A percentile compares a stretch with the other conserved stretches of the same genome.
phyloP scores from a whole-genome alignment of 1,140 invertebrate species.

The Drosophila prosaltans region DNA sequence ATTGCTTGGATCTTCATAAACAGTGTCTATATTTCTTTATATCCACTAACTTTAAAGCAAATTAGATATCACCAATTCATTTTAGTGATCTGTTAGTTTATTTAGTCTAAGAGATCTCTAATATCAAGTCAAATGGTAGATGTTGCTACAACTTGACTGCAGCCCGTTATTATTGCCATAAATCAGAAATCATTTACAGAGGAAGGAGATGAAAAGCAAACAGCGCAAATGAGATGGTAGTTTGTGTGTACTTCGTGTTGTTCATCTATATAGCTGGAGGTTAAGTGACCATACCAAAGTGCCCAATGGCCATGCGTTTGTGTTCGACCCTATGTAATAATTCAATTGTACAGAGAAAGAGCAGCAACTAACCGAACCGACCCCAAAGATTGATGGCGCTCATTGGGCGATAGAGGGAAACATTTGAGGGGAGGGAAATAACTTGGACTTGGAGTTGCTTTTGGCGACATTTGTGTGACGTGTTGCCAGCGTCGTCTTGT shows the following conservation, averaged over 20 bases:
- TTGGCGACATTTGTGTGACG: constrained; percentile 79
- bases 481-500: constrained; percentile 66
- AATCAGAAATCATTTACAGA: constrained; percentile 17
- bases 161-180: constrained; percentile 6
- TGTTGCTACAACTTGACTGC: background rate
- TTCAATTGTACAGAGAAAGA: constrained; percentile 69
- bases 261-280: constrained; percentile 31
- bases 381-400: constrained; percentile 79
- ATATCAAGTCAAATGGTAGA: background rate
- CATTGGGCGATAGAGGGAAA: constrained; percentile 40
- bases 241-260: constrained; percentile 32
- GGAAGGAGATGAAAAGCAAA: constrained; percentile 22
- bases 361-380: constrained; percentile 4
- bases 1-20: no score
- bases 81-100: background rate
- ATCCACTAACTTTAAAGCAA: no score
- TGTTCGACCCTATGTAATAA: constrained; percentile 78
- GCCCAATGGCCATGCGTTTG: constrained; percentile 62
- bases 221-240: constrained; percentile 67
- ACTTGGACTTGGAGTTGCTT: constrained; percentile 49
- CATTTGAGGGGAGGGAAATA: background rate
- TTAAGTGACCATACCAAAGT: constrained; percentile 67
- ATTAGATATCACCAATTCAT: background rate
- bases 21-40: no score
- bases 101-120: background rate